These are phyloP conservation scores for Columba janthina DNA, from an alignment of 2,113 vertebrate species.

Conservation along the genomic window DNA sequence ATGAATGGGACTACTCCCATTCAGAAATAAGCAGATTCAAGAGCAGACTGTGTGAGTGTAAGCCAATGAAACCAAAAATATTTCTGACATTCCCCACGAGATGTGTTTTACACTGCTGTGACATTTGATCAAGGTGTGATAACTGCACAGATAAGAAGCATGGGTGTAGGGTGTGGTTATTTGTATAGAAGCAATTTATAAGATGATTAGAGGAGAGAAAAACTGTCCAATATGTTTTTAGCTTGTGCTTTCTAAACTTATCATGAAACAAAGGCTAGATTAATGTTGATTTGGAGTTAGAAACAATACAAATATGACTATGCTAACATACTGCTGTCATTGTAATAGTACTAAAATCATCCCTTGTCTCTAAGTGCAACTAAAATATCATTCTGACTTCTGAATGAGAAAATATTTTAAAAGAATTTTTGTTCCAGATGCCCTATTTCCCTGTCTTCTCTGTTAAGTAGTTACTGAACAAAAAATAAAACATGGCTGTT, in stretches of 20 bases:
- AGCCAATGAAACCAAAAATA: not conserved
- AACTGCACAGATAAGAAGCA: not conserved
- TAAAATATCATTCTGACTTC: not conserved
- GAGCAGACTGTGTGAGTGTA: not conserved
- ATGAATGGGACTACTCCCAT: not conserved
- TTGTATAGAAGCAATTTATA: not conserved
- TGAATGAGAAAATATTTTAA: not conserved
- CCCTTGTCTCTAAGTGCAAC: not conserved
- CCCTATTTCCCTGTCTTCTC: not conserved
- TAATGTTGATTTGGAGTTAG: not conserved
- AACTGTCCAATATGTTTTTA: not conserved
- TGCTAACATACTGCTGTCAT: not conserved
- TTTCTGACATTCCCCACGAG: not conserved
- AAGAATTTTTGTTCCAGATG: not conserved
- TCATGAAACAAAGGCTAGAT: not conserved
- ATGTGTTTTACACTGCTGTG: not conserved
- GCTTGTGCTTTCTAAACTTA: not conserved
- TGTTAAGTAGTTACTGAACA: not conserved
- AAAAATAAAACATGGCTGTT: not conserved
- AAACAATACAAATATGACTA: not conserved
- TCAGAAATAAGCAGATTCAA: not conserved
- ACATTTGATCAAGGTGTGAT: not conserved
- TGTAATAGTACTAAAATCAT: not conserved
- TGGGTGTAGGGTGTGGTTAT: not conserved
- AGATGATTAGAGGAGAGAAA: not conserved